Base-by-base conservation (phyloP, 2,797 vertebrate genomes). In the Phalloptychus januarius region DNA sequence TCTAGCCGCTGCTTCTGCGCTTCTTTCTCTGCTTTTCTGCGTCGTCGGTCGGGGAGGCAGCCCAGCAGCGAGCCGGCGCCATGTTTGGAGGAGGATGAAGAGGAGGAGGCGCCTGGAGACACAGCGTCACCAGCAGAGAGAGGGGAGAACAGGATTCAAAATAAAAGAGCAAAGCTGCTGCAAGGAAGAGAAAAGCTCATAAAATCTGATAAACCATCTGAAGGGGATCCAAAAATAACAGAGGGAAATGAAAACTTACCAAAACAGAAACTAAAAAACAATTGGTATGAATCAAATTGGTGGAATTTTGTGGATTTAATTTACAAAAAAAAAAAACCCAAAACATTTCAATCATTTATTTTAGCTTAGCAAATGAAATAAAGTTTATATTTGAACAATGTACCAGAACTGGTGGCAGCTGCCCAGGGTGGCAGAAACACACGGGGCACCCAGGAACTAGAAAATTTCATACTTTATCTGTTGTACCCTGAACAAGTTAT, bases 41-140 rank as follows among this genome's bases (percentile, higher is more conserved):
- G 88, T 85, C 84, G 89, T 84, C 88, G 74, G 85, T 83, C 82
- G 80, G 79, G 70, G 84, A 81, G 84, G 89, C 79, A 86, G 88
- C 89, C 10, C 56, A 54, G 52, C 87, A 75, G 88, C 79, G 85
- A 80, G 69, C 83, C 89, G 83, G 79, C 91, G 93, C 91, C 91
- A 94, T 94, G 87, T 92, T 93, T 85, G 82, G 79, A 84, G 79
- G 36, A 84, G 79, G 33, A 83, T 83, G 81, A 84, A 80, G 75
- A 83, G 85, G 80, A 61, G 40, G 76, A 61, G 42, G 74, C 54
- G 80, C 75, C 71, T 73, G 76, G 77, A 83, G 73, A 78, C 50
- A 4, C 33, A 74, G 70, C 52, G 74, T 67, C 75, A 52, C 42
- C 45, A 31, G 23, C 36, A 28, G 36, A 33, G 20, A 71, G 23